Evolutionary conservation across 2,797 vertebrate species (phyloP).

Genomic region (Gouania willdenowi): DNA sequence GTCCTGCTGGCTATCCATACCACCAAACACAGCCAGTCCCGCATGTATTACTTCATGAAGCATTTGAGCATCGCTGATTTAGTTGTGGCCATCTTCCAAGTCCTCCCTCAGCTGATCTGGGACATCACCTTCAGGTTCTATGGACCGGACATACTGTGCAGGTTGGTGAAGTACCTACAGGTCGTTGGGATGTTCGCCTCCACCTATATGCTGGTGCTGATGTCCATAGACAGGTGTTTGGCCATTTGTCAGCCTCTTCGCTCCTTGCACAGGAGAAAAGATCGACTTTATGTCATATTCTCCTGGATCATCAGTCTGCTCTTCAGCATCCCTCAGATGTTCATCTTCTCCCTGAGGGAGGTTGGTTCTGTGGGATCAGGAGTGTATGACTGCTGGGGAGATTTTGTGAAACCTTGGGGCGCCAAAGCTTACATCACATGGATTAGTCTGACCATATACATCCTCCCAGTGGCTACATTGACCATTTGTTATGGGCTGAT

Average conservation of each 20-base stretch:
- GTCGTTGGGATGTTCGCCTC: constrained; percentile 96
- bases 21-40: constrained; percentile 87
- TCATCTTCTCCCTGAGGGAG: constrained; percentile 87
- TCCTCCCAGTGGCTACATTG: constrained; percentile 86
- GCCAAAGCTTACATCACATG: constrained; percentile 90
- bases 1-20: constrained; percentile 89
- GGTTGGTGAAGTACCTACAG: constrained; percentile 90
- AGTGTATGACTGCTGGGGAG: constrained; percentile 89
- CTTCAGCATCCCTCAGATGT: constrained; percentile 86
- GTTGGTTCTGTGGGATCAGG: constrained; percentile 64
- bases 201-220: constrained; percentile 90
- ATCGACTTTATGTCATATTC: constrained; percentile 83
- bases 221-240: constrained; percentile 91
- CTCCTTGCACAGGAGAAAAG: constrained; percentile 82
- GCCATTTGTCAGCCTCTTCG: constrained; percentile 92
- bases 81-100: constrained; percentile 90
- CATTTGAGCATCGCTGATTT: constrained; percentile 93
- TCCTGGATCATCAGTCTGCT: constrained; percentile 88
- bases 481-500: constrained; percentile 89
- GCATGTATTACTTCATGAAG: constrained; percentile 96
- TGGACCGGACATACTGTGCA: constrained; percentile 87
- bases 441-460: constrained; percentile 89
- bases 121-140: constrained; percentile 95
- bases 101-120: constrained; percentile 93
- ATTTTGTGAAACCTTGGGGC: constrained; percentile 90